Conservation (phyloP, 2,797 vertebrate genomes). For the Chloroceryle inda region DNA sequence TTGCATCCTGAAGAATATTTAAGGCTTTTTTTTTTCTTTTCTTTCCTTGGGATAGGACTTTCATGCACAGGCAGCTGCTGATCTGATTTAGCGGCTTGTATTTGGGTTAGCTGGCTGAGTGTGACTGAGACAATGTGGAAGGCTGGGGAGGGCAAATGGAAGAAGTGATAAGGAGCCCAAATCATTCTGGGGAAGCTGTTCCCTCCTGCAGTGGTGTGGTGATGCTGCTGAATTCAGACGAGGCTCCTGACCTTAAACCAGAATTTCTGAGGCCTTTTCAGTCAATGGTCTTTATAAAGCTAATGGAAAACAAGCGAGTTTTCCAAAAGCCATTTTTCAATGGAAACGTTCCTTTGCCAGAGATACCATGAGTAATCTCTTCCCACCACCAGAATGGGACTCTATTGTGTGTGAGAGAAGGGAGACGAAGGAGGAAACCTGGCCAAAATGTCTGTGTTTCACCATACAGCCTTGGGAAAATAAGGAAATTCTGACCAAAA, state of each 20-base stretch:
- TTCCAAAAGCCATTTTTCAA: not conserved
- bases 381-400: not conserved
- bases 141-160: not conserved
- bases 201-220: not conserved
- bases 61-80: not conserved
- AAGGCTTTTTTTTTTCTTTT: not conserved
- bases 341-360: not conserved
- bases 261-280: slow-evolving; percentile 11
- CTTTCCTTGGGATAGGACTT: not conserved
- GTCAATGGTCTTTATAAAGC: not conserved
- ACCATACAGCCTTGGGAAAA: not conserved
- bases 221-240: not conserved
- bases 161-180: not conserved
- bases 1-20: not conserved
- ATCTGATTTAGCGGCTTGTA: not conserved
- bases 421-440: not conserved
- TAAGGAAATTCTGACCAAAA: not conserved
- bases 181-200: not conserved
- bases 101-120: not conserved
- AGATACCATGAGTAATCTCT: not conserved
- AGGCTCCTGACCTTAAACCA: not conserved
- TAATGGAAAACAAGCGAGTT: slow-evolving; percentile 30
- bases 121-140: not conserved
- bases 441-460: not conserved
- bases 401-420: not conserved